These are phyloP conservation scores for Synergus laeviventris DNA, from an alignment of 2,888 invertebrate genomes.

Conservation along the genomic window DNA sequence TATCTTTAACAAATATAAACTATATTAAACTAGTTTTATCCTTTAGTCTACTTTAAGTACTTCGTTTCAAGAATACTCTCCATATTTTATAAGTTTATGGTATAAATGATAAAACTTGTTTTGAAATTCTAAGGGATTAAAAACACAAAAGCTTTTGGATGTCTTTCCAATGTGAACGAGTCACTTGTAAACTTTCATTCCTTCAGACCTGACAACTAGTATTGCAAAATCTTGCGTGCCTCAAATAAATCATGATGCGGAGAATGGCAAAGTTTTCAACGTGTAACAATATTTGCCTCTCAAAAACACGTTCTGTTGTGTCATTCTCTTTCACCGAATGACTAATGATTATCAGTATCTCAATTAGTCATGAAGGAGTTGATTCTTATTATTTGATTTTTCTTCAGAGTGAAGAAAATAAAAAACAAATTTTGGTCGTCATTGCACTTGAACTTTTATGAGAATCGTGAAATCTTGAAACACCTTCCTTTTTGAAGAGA, in stretches of 20 bases:
- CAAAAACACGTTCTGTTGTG: slow-evolving; percentile 4
- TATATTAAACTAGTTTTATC: background rate
- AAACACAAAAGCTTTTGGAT: background rate
- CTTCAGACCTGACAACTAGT: background rate
- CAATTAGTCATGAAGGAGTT: too few relatives aligned
- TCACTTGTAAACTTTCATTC: background rate
- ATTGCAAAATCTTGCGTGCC: slow-evolving; percentile 19
- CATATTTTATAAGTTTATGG: background rate
- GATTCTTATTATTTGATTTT: too few relatives aligned
- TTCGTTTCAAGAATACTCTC: background rate
- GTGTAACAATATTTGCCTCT: slow-evolving; percentile 2
- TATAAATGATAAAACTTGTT: too few relatives aligned
- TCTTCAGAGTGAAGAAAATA: too few relatives aligned
- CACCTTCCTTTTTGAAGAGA: background rate
- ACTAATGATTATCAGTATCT: too few relatives aligned
- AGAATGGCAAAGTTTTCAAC: slow-evolving; percentile 7
- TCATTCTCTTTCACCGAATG: background rate
- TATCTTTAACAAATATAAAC: background rate
- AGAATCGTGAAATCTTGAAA: background rate
- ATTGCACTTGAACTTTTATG: background rate
- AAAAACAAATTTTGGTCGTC: too few relatives aligned
- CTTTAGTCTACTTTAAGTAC: too few relatives aligned
- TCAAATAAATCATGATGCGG: slow-evolving; percentile 3
- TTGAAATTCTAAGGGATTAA: too few relatives aligned
- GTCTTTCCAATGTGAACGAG: background rate